Percentiles rank a stretch among this genome's conserved stretches.
phyloP scores from a whole-genome alignment of 1,140 invertebrate species.

The Atta texana region DNA sequence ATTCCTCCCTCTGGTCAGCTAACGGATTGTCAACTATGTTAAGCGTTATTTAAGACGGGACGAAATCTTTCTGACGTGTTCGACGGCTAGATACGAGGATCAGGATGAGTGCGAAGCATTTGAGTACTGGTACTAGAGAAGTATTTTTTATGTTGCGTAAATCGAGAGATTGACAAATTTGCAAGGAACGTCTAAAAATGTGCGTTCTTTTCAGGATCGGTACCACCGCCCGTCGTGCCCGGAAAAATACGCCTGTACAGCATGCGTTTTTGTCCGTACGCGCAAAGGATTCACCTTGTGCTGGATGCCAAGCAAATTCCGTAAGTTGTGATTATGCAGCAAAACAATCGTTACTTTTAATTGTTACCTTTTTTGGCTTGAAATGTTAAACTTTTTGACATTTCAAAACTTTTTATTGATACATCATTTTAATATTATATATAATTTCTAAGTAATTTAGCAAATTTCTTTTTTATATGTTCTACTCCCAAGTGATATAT shows the following conservation, averaged over 20 bases:
- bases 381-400: background rate
- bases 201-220: conserved; percentile 86
- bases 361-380: background rate
- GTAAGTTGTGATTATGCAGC: conserved; percentile 86
- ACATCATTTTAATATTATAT: background rate
- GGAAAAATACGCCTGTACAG: conserved; percentile 93
- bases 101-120: conserved; percentile 74
- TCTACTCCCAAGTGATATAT: background rate
- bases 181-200: background rate
- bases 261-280: conserved; percentile 96
- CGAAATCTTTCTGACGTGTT: background rate
- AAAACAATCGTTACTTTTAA: background rate
- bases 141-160: background rate
- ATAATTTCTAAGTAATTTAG: background rate
- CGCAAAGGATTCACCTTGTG: conserved; percentile 93
- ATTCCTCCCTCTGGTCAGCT: background rate
- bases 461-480: background rate
- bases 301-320: conserved; percentile 94
- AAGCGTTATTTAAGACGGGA: background rate
- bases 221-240: conserved; percentile 87
- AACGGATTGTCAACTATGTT: conserved; percentile 9
- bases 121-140: conserved; percentile 67
- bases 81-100: background rate
- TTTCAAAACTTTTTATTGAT: conserved; percentile 3
- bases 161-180: background rate